A percentile compares a stretch with the other conserved stretches of the same genome.
Conservation (phyloP, 2,113 vertebrate species). For the Leucoraja erinaceus region DNA sequence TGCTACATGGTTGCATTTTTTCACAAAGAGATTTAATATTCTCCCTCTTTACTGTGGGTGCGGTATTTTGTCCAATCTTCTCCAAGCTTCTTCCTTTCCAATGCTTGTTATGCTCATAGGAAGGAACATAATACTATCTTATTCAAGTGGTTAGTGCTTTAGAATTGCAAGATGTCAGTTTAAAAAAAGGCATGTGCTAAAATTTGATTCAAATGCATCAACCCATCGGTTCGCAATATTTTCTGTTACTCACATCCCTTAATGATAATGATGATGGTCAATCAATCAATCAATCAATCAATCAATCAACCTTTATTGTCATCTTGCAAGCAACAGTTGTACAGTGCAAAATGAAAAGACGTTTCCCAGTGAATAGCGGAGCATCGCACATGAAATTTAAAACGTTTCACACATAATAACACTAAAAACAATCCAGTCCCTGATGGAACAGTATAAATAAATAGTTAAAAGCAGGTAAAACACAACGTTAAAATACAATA, state of each 20-base stretch:
- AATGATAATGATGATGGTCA: neutral
- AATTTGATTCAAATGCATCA: conserved; percentile 6
- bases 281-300: no score
- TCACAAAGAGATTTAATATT: no score
- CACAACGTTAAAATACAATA: no score
- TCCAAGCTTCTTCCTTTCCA: neutral
- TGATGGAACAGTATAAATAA: no score
- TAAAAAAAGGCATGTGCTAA: neutral
- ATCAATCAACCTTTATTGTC: no score
- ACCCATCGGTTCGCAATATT: neutral
- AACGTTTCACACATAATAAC: no score
- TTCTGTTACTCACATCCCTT: neutral
- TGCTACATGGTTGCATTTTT: neutral
- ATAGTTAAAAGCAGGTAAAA: no score
- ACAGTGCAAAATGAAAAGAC: no score
- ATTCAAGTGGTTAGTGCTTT: neutral
- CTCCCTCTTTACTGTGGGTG: neutral
- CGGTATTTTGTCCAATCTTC: neutral
- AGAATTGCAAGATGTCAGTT: neutral
- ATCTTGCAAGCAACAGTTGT: no score
- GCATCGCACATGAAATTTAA: no score
- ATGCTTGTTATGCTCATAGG: neutral
- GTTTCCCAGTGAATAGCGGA: no score
- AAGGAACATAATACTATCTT: neutral
- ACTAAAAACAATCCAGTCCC: no score